These are phyloP conservation scores for Falco novaeseelandiae DNA, from an alignment of 2,797 vertebrate genomes.

Conservation along the genomic window DNA sequence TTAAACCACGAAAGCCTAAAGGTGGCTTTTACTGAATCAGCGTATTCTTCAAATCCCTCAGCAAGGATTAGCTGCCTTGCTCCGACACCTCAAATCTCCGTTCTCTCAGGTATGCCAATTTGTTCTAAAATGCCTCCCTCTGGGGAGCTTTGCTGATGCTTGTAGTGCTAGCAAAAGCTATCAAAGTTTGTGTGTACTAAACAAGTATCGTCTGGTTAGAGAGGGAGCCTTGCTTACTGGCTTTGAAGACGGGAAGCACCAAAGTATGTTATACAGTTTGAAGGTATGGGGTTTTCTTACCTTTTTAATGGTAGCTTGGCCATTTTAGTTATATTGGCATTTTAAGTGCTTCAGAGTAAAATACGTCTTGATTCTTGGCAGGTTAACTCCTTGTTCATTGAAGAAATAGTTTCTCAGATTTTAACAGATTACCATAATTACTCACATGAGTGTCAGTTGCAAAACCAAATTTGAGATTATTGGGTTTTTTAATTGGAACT, in stretches of 20 bases:
- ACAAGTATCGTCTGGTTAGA: background rate
- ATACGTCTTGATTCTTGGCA: background rate
- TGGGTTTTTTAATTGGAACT: background rate
- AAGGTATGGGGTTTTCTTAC: background rate
- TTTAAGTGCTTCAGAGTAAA: background rate
- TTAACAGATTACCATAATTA: background rate
- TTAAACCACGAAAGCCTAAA: conserved; percentile 11
- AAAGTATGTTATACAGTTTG: background rate
- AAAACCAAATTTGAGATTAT: background rate
- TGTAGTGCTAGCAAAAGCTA: background rate
- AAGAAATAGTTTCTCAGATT: background rate
- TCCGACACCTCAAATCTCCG: conserved; percentile 41
- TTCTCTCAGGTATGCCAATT: conserved; percentile 55
- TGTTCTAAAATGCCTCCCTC: background rate
- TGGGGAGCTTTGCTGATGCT: background rate
- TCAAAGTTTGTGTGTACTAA: background rate
- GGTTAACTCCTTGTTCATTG: background rate
- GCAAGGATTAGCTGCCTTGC: conserved; percentile 51
- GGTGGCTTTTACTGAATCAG: background rate
- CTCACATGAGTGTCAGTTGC: background rate
- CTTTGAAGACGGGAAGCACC: background rate
- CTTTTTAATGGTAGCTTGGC: background rate
- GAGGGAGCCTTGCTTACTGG: background rate
- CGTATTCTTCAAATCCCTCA: conserved; percentile 4
- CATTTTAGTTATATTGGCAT: background rate